Conservation (phyloP, 2,113 vertebrate species). For the Laticauda colubrina region DNA sequence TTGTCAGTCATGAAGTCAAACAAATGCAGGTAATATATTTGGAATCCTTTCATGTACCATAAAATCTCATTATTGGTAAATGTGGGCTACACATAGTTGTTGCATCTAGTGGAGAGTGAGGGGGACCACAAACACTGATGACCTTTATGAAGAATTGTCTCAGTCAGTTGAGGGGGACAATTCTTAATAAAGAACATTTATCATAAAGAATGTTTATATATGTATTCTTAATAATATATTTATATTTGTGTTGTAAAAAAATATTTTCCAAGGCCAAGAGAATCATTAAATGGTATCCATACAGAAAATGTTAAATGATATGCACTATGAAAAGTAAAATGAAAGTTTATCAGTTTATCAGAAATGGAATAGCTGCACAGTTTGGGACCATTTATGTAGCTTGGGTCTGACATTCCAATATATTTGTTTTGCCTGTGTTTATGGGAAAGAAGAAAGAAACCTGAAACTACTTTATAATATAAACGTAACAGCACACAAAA, state of each 20-base stretch:
- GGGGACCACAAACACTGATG: too few species aligned
- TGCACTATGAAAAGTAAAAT: background rate
- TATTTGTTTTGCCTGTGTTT: background rate
- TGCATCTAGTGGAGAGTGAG: background rate
- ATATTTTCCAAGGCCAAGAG: background rate
- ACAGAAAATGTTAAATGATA: background rate
- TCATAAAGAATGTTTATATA: too few species aligned
- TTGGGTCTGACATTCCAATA: background rate
- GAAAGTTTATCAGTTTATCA: background rate
- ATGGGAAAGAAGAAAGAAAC: background rate
- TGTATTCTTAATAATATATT: too few species aligned
- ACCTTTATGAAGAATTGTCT: background rate
- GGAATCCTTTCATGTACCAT: background rate
- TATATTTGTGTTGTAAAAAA: background rate
- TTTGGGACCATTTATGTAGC: background rate
- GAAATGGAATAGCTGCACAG: background rate
- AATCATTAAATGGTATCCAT: background rate
- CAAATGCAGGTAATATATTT: background rate
- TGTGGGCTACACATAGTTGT: background rate
- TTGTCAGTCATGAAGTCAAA: background rate
- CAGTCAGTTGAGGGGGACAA: background rate
- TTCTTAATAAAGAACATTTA: too few species aligned
- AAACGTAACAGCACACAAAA: slow-evolving; percentile 17
- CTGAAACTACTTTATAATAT: background rate
- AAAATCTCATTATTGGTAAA: background rate